Base-by-base conservation (phyloP, 2,797 vertebrate genomes). In the Anguilla pacifica region DNA sequence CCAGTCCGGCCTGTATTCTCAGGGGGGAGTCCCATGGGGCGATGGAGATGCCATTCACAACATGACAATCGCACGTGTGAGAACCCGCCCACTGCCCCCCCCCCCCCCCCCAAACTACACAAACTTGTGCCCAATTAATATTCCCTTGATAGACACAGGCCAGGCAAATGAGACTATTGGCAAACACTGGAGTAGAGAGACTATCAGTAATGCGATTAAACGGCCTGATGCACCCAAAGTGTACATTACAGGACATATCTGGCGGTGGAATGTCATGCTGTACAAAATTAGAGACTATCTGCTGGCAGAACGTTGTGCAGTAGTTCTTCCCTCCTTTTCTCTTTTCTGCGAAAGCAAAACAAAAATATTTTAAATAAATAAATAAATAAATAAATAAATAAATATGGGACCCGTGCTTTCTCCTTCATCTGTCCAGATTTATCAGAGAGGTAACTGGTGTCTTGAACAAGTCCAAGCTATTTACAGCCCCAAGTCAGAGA, bases 71-170 rank as follows among this genome's bases (percentile, higher is more conserved):
- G 57, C 83, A 72, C 89, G 89, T 88, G 90, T 85, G 85, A 28
- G 2, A 70, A 64, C 59, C 17, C 22, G 0, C 17, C 88, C 86
- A 86, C 88, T 82, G 83, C 72, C 85, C 72, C 49, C 61, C 5
- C 72, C 85, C 72, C 49, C 61, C 5, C 83, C 84, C 77, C 74
- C 70, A 43, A 51, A 79, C 83, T 39, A 5, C 55, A 74, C 7
- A 25, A 72, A 28, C 85, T 53, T 28, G 4, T 64, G 72, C 19
- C 43, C 89, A 88, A 93, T 91, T 91, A 90, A 92, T 91, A 92
- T 74, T 91, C 86, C 84, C 64, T n/a, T 90, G 91, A 92, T 91
- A 91, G 91, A 91, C 90, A 91, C 89, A 90, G 91, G 87, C 83
- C 91, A 90, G 74, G 51, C 84, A 87, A 87, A 83, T 86, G 87